These are phyloP conservation scores for Drosophila persimilis DNA, from an alignment of 1,140 invertebrate species.

Conservation along the genomic window DNA sequence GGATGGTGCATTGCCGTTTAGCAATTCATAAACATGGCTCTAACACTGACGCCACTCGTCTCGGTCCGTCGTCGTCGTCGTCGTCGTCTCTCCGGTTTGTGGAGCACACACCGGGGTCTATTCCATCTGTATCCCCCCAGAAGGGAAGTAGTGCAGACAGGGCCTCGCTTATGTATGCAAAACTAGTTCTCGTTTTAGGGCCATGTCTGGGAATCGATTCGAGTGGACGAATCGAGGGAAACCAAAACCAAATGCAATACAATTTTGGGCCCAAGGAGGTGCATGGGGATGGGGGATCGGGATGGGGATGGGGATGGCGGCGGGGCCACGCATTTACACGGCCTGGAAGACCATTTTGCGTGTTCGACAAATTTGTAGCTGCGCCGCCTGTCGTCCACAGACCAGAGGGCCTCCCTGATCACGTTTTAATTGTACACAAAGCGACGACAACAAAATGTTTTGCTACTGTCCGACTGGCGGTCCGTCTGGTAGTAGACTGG, in stretches of 20 bases:
- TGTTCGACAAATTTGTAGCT: conserved; percentile 80
- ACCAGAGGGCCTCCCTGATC: conserved; percentile 58
- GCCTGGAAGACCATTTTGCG: conserved; percentile 70
- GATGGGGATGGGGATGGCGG: neutral
- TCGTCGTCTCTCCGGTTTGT: conserved; percentile 14
- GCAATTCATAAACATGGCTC: conserved; percentile 78
- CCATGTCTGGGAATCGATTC: conserved; percentile 77
- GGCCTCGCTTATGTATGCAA: conserved; percentile 73
- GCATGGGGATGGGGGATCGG: neutral
- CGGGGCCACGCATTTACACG: conserved; percentile 65
- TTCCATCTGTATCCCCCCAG: conserved; percentile 19
- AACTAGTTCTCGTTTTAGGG: conserved; percentile 79
- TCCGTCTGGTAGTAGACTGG: conserved; percentile 60
- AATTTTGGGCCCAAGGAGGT: conserved; percentile 35
- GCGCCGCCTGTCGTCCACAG: conserved; percentile 39
- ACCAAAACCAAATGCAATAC: conserved; percentile 56
- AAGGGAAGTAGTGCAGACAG: conserved; percentile 78
- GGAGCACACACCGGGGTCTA: conserved; percentile 24
- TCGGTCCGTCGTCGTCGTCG: conserved; percentile 27
- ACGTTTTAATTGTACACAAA: conserved; percentile 79
- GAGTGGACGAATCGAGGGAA: conserved; percentile 1
- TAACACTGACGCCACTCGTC: conserved; percentile 73
- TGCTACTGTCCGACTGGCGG: conserved; percentile 30
- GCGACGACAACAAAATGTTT: conserved; percentile 65
- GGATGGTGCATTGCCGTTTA: conserved; percentile 64